These are phyloP conservation scores for Cladorhizidae sp. DNA, from an alignment of 37 sponge, comb jelly and placozoan genomes.

Conservation along the genomic window DNA sequence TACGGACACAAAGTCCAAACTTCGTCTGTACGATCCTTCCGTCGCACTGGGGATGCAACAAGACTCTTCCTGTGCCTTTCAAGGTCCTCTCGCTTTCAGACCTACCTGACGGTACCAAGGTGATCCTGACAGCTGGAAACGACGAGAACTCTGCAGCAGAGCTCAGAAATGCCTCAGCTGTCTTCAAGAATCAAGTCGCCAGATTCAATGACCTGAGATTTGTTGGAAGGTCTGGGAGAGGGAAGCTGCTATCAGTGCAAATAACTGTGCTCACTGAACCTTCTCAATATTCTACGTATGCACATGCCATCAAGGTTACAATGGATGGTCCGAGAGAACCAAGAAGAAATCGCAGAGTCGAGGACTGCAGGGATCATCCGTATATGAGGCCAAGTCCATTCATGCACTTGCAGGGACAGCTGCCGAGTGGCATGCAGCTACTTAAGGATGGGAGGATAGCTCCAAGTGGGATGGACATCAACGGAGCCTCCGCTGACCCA, in stretches of 20 bases:
- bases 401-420: conserved; percentile 43
- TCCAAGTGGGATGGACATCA: conserved; percentile 8
- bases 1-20: conserved; percentile 95
- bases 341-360: conserved; percentile 61
- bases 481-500: conserved; percentile 19
- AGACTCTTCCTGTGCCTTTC: conserved; percentile 95
- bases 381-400: conserved; percentile 56
- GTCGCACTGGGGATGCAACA: conserved; percentile 97
- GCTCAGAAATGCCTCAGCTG: conserved; percentile 90
- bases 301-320: conserved; percentile 97
- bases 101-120: conserved; percentile 91
- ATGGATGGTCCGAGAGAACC: conserved; percentile 99
- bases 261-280: conserved; percentile 92
- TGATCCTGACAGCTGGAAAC: conserved; percentile 92
- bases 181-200: conserved; percentile 92
- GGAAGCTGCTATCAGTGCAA: conserved; percentile 84
- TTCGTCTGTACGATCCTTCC: conserved; percentile 96
- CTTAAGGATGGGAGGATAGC: conserved; percentile 34
- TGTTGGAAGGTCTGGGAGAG: conserved; percentile 97
- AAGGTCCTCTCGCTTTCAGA: conserved; percentile 87
- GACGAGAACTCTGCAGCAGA: conserved; percentile 95
- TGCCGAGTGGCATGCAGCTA: conserved; percentile 26
- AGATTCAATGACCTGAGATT: conserved; percentile 97
- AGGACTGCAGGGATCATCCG: conserved; percentile 59
- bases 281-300: conserved; percentile 88